These are phyloP conservation scores for Acleris sparsana DNA, from an alignment of 2,888 invertebrate species.

Conservation along the genomic window DNA sequence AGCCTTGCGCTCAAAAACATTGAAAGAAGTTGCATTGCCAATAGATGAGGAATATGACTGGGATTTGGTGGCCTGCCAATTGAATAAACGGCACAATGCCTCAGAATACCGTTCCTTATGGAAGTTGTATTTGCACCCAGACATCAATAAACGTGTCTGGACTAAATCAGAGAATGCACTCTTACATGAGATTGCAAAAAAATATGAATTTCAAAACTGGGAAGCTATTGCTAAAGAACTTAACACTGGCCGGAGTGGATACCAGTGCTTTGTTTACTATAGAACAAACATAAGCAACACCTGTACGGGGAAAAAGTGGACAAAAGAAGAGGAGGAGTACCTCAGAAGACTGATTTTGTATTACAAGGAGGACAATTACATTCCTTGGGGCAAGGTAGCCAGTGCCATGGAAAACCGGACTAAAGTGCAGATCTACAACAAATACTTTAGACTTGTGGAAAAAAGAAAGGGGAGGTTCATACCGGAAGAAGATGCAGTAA, in stretches of 20 bases:
- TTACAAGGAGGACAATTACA: slow-evolving; percentile 85
- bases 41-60: slow-evolving; percentile 82
- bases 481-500: slow-evolving; percentile 85
- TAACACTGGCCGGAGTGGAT: slow-evolving; percentile 84
- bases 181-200: slow-evolving; percentile 56
- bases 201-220: slow-evolving; percentile 85
- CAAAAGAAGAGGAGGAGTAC: slow-evolving; percentile 86
- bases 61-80: slow-evolving; percentile 75
- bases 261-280: slow-evolving; percentile 88
- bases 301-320: slow-evolving; percentile 82
- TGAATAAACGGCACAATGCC: slow-evolving; percentile 82
- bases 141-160: slow-evolving; percentile 82
- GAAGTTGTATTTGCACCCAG: slow-evolving; percentile 87
- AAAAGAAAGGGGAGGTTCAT: slow-evolving; percentile 85
- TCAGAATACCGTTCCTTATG: slow-evolving; percentile 88
- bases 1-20: slow-evolving; percentile 41
- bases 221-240: slow-evolving; percentile 84
- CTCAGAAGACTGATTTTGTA: slow-evolving; percentile 85
- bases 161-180: slow-evolving; percentile 54
- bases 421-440: slow-evolving; percentile 86
- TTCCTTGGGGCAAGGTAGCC: slow-evolving; percentile 89
- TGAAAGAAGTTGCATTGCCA: slow-evolving; percentile 61
- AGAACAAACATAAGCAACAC: slow-evolving; percentile 74
- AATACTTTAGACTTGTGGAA: slow-evolving; percentile 69
- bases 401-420: slow-evolving; percentile 85